phyloP scores from a whole-genome alignment of 2,888 invertebrate species.

The Strigamia maritima region DNA sequence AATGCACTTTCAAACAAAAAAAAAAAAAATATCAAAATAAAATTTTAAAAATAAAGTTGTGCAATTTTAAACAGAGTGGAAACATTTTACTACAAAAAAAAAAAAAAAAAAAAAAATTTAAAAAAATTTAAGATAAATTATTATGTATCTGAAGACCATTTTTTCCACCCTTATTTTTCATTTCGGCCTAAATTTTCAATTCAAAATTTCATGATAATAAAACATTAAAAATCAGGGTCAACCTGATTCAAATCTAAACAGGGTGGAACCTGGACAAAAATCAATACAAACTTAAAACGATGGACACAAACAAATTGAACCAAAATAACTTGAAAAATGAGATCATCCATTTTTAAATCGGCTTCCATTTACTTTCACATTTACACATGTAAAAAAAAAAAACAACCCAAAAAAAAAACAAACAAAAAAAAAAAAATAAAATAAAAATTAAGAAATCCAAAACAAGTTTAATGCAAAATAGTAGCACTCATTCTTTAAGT shows the following conservation, averaged over 20 bases:
- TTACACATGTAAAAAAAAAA: neutral
- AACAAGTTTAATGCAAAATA: constrained; percentile 31
- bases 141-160: neutral
- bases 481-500: constrained; percentile 14
- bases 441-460: neutral
- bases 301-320: constrained; percentile 34
- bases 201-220: constrained; percentile 27
- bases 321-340: constrained; percentile 26
- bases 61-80: too few species aligned
- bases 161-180: neutral
- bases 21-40: neutral
- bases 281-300: constrained; percentile 34
- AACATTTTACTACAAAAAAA: neutral
- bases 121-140: neutral
- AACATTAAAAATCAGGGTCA: constrained; percentile 34
- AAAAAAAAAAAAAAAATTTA: neutral
- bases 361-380: neutral
- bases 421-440: neutral
- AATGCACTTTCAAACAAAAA: neutral
- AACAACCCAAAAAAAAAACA: neutral
- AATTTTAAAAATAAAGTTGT: neutral
- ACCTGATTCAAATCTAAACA: constrained; percentile 32
- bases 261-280: constrained; percentile 30
- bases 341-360: constrained; percentile 31
- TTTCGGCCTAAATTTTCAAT: constrained; percentile 22